These are phyloP conservation scores for Xiphophorus maculatus DNA, from an alignment of 2,113 vertebrate species.

Conservation along the genomic window DNA sequence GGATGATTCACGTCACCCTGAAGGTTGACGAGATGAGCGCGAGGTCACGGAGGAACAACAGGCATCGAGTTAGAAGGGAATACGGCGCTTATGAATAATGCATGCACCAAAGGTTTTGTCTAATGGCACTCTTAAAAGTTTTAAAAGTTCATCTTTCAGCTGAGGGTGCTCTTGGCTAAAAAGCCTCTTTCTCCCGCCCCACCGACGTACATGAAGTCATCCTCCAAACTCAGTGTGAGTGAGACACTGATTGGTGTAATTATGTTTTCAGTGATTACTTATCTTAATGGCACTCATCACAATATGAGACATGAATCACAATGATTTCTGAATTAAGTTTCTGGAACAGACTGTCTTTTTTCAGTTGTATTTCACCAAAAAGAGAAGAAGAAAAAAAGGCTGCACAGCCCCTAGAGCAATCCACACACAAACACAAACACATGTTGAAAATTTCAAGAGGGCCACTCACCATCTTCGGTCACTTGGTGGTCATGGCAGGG, in stretches of 20 bases:
- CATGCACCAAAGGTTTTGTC: constrained; percentile 51
- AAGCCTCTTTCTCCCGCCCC: not conserved
- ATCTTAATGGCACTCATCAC: constrained; percentile 54
- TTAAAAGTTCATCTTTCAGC: constrained; percentile 58
- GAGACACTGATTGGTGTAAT: constrained; percentile 70
- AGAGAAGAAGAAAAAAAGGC: not conserved
- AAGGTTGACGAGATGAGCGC: constrained; percentile 54
- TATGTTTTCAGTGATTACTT: constrained; percentile 71
- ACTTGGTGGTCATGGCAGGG: constrained; percentile 51
- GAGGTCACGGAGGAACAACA: constrained; percentile 49
- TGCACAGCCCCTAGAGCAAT: not conserved
- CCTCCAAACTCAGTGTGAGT: constrained; percentile 47
- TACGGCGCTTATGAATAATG: constrained; percentile 70
- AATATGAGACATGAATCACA: constrained; percentile 57
- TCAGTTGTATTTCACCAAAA: not conserved
- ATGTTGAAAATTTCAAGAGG: constrained; percentile 10
- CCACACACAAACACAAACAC: constrained; percentile 1
- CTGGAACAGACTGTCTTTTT: no score
- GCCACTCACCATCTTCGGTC: constrained; percentile 65
- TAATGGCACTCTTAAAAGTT: constrained; percentile 67
- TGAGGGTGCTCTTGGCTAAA: constrained; percentile 27
- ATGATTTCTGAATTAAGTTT: constrained; percentile 27
- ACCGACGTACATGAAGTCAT: constrained; percentile 6
- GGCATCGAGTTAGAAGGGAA: constrained; percentile 59
- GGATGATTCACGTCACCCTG: constrained; percentile 36